Conservation (phyloP, 1,140 invertebrate genomes). For the Danaus melanippus region DNA sequence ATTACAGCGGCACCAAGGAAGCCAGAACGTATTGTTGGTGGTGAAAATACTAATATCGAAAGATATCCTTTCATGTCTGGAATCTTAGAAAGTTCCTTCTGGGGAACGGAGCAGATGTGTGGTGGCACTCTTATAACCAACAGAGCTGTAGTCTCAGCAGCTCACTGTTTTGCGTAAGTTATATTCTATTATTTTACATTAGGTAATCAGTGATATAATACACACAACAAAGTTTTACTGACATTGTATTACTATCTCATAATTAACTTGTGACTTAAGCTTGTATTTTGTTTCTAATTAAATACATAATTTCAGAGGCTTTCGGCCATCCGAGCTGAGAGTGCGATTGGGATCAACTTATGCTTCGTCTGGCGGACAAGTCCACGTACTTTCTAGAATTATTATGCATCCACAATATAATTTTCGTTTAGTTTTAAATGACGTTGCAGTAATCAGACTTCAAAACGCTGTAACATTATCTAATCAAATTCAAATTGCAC, state of each 20-base stretch:
- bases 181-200: not conserved
- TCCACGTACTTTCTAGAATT: slow-evolving; percentile 49
- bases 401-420: slow-evolving; percentile 67
- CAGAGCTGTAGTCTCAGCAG: slow-evolving; percentile 67
- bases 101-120: slow-evolving; percentile 24
- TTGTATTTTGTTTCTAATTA: not conserved
- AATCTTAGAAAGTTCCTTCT: not conserved
- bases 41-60: not conserved
- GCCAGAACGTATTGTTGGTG: slow-evolving; percentile 3
- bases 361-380: slow-evolving; percentile 47
- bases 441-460: slow-evolving; percentile 73
- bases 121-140: slow-evolving; percentile 64
- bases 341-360: slow-evolving; percentile 33
- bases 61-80: slow-evolving; percentile 4
- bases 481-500: slow-evolving; percentile 17
- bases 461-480: slow-evolving; percentile 29
- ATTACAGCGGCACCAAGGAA: no score
- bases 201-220: no score
- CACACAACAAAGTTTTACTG: no score
- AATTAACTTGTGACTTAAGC: not conserved
- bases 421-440: slow-evolving; percentile 66
- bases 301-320: not conserved
- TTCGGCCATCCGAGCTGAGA: slow-evolving; percentile 9
- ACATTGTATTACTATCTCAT: no score
- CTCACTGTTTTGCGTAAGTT: slow-evolving; percentile 35